Conservation (phyloP, 2,113 vertebrate genomes). For the Solea senegalensis region DNA sequence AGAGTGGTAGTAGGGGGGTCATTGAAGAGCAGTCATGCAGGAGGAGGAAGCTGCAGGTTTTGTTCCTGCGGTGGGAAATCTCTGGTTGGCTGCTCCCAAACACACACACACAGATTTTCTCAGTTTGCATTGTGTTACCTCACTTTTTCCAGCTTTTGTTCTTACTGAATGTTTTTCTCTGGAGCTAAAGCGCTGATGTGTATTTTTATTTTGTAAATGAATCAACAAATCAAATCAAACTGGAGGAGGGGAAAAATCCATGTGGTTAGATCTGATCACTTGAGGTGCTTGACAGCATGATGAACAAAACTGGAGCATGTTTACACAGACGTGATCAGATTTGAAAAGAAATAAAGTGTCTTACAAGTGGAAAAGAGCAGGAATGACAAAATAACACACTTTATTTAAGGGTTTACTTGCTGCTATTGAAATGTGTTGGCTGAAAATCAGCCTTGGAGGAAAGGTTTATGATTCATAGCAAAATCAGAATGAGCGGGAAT, state of each 20-base stretch:
- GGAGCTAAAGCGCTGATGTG: no score
- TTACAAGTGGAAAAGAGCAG: neutral
- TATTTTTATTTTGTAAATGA: no score
- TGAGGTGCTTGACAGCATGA: no score
- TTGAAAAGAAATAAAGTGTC: no score
- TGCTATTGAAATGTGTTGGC: neutral
- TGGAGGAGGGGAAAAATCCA: no score
- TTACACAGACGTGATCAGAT: no score
- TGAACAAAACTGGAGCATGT: no score
- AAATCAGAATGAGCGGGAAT: neutral
- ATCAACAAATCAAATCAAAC: no score
- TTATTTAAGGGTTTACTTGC: neutral
- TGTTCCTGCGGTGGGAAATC: conserved; percentile 76
- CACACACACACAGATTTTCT: conserved; percentile 19
- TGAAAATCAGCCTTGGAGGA: neutral
- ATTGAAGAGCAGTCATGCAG: conserved; percentile 77
- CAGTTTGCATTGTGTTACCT: conserved; percentile 53
- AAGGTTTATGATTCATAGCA: no score
- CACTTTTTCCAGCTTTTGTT: conserved; percentile 38
- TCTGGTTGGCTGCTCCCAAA: conserved; percentile 71
- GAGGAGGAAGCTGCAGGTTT: conserved; percentile 73
- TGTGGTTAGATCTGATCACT: no score
- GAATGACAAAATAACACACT: neutral
- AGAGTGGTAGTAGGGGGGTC: conserved; percentile 21
- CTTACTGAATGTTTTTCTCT: neutral